Evolutionary conservation across 2,888 invertebrate species (phyloP), one percentile per base, ranked within the genome.

Genomic region (Ganaspis brasiliensis): DNA sequence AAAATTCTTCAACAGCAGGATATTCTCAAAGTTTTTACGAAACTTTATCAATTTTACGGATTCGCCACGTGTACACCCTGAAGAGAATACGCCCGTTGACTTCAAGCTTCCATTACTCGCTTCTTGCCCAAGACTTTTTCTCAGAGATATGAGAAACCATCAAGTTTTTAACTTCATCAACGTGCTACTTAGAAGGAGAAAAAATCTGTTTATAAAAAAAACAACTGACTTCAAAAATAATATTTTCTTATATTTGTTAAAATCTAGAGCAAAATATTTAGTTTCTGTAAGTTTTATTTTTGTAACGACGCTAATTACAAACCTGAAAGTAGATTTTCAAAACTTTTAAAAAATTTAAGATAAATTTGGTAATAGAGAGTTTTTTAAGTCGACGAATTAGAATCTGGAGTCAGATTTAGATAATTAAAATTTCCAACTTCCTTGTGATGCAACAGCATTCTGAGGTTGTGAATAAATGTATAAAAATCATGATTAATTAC

Each of bases 31-130:
- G 90, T 90, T 90, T 82, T 80, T 83, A 79, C 81, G 84, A 90
- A 90, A 90, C 90, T 90, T 90, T 90, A 90, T 90, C 90, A 90
- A 90, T 90, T 90, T 90, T 89, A 90, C 88, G 89, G 87, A 90
- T 90, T 89, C 89, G 87, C 87, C 87, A 79, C 79, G 79, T 80
- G 80, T 71, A 80, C 73, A 74, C 80, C 73, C 74, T 80, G 77
- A 82, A 80, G 77, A 76, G 81, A 76, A 73, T 72, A 73, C 79
- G 74, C 74, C 76, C 82, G 81, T 82, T 81, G 82, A 83, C 84
- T 83, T 82, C 79, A 74, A 74, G 75, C 59, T 83, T 81, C 80
- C 82, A 83, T 83, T 82, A 83, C 80, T 80, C 75, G 63, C 76
- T 74, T 72, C 75, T 72, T 70, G 57, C 63, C 75, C 72, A 76